Base-by-base conservation (phyloP, 2,888 invertebrate genomes). In the Therioaphis trifolii region DNA sequence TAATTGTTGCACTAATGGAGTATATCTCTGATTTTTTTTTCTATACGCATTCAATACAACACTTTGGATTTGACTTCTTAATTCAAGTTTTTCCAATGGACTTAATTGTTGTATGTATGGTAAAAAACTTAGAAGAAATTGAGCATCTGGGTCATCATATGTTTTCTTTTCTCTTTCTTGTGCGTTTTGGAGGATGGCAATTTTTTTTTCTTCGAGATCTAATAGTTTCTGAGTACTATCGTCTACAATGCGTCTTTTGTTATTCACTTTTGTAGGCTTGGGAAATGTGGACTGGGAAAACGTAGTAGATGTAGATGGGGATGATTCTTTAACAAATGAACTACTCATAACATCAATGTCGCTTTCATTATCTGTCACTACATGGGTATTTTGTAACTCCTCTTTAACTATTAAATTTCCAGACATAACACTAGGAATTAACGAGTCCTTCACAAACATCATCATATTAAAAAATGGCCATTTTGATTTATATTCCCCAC, bases 21-120 rank as follows among this genome's bases (percentile, higher is more conserved):
- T n/a, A n/a, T n/a, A n/a, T n/a, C n/a, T n/a, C 43, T 43, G 43
- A 43, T n/a, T 43, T 61, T 61, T 61, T 27, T 61, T 61, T 55
- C 27, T 52, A 46, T 12, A 18, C 0, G n/a, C 49, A n/a, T 74
- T 46, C n/a, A 35, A 35, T 15, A 46, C 29, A 12, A 49, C 11
- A 49, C 21, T 74, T 29, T 43, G 43, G 49, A 74, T 55, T 24
- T 29, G 18, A n/a, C 9, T 11, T n/a, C 7, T 74, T 18, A 46
- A 1, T 52, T 46, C 12, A 18, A 29, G 12, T 46, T 74, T 74
- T 35, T 74, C 40, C 3, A 29, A 9, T n/a, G 43, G 18, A 27
- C 27, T 49, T n/a, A 74, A 21, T 2, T 74, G n/a, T 35, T 74
- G 24, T 3, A 74, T n/a, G 12, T 49, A 35, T 27, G 74, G 52